Evolutionary conservation across 2,888 invertebrate genomes (phyloP).

Genomic region (Sacculina carcini): DNA sequence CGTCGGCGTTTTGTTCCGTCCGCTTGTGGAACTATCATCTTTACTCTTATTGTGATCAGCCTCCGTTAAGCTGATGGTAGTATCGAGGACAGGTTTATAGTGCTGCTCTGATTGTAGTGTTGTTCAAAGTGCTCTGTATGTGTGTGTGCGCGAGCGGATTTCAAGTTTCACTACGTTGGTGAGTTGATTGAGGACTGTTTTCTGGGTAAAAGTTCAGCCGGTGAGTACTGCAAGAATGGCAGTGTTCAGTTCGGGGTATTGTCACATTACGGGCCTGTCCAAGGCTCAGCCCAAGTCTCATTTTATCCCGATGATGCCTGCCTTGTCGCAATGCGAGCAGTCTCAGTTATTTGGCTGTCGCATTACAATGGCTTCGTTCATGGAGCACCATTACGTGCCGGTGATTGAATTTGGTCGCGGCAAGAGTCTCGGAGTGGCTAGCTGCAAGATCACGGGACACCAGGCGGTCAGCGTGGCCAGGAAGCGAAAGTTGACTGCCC

Average conservation of each 20-base stretch:
- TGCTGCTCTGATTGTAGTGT: too few species aligned
- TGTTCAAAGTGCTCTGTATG: background rate
- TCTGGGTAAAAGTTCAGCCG: background rate
- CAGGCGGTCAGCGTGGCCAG: background rate
- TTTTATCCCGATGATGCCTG: background rate
- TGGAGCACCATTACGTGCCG: slow-evolving; percentile 16
- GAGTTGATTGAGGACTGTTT: background rate
- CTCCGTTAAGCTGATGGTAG: too few species aligned
- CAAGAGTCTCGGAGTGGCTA: background rate
- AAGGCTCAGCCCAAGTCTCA: background rate
- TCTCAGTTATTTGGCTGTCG: slow-evolving; percentile 25
- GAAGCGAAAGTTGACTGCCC: background rate
- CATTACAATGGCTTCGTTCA: slow-evolving; percentile 34
- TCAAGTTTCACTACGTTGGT: background rate
- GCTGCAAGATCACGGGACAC: background rate
- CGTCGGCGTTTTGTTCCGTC: too few species aligned
- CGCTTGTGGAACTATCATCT: too few species aligned
- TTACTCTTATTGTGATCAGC: too few species aligned
- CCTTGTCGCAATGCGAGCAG: background rate
- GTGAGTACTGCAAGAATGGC: background rate
- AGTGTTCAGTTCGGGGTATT: background rate
- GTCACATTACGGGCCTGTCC: background rate
- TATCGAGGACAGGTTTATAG: too few species aligned
- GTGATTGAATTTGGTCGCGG: slow-evolving; percentile 14
- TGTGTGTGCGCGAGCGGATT: background rate